Base-by-base conservation (phyloP, 2,797 vertebrate genomes). In the Garrulus glandarius region DNA sequence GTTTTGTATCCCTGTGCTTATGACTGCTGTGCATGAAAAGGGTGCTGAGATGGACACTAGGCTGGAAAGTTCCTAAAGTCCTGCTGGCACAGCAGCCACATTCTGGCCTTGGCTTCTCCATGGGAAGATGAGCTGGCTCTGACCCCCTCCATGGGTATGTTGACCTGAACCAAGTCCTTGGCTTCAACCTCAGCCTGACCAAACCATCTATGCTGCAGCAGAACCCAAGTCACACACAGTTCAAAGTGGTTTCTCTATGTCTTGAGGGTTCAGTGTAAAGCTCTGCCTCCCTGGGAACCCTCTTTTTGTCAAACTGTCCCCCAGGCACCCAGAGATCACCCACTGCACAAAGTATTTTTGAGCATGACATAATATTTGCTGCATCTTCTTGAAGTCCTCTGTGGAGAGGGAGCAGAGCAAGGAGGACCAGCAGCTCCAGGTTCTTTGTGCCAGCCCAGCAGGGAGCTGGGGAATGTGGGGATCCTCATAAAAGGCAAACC, bases 401-500 rank as follows among this genome's bases (percentile, higher is more conserved):
- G 34, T 14, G 57, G 83, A 37, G 39, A 50, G 57, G 17, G 24
- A 89, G 72, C 61, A 84, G 84, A 84, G 85, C 83, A 79, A 89
- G 89, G 82, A 88, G 67, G 93, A 89, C 86, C 77, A 72, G 90
- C 57, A 95, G 36, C 83, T 81, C 83, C 55, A 56, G 70, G 63
- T 78, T 29, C 67, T 91, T 79, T 52, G 57, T 88, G 52, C 55
- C 82, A 84, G 63, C 39, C 44, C 34, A 60, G 83, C 2, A 5
- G 37, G 64, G 57, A 87, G 36, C 55, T 56, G 36, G 39, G 65
- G 43, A 91, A 85, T 23, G 67, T 83, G 76, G 84, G 67, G 67
- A 86, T 95, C 75, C 89, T 92, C 83, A 87, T 92, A 8, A 95
- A 95, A 96, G 87, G 59, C 30, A 96, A 95, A 70, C 63, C 70